phyloP scores from a whole-genome alignment of 2,113 vertebrate genomes.

The Sigmodon hispidus region DNA sequence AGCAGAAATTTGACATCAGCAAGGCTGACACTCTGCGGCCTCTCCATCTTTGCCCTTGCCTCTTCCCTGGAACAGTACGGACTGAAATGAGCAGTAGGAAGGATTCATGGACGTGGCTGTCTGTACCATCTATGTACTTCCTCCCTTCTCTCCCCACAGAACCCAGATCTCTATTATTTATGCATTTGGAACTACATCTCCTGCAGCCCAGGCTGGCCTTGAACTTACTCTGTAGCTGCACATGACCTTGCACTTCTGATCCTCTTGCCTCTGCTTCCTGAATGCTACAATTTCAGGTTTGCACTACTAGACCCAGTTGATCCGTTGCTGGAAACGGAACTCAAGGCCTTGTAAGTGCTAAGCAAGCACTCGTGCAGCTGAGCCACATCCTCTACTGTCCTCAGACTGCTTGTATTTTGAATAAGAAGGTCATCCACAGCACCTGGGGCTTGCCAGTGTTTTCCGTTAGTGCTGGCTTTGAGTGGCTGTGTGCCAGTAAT shows the following conservation, averaged over 20 bases:
- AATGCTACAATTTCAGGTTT: neutral
- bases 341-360: neutral
- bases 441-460: neutral
- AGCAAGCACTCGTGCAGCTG: neutral
- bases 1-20: neutral
- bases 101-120: neutral
- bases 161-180: neutral
- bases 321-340: neutral
- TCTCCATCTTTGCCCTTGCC: neutral
- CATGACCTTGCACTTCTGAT: neutral
- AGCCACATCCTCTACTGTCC: neutral
- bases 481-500: neutral
- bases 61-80: neutral
- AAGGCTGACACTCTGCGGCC: neutral
- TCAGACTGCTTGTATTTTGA: neutral
- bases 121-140: neutral
- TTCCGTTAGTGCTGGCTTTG: neutral
- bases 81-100: fast-evolving
- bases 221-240: neutral
- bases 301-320: neutral
- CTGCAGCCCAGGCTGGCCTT: neutral
- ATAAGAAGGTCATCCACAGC: neutral
- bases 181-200: neutral
- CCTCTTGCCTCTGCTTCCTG: neutral
- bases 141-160: neutral